These are phyloP conservation scores for Octodonta nipae DNA, from an alignment of 2,888 invertebrate species.

Conservation along the genomic window DNA sequence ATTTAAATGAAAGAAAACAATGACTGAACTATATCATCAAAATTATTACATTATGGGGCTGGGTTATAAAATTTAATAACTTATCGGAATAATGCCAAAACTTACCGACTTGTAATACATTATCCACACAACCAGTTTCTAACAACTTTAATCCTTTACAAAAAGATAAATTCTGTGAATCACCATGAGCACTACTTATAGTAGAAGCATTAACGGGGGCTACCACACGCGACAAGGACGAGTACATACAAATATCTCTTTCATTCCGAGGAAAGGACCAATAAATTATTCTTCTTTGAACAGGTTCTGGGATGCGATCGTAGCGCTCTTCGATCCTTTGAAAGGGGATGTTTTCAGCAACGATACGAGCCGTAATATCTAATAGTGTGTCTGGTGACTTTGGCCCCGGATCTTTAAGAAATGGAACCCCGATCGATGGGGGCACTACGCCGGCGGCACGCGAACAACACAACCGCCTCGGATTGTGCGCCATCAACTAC, in stretches of 20 bases:
- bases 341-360: slow-evolving; percentile 73
- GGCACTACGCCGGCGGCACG: slow-evolving; percentile 35
- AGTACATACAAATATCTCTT: slow-evolving; percentile 81
- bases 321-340: slow-evolving; percentile 77
- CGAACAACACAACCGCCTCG: slow-evolving; percentile 39
- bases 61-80: no score
- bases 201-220: slow-evolving; percentile 16
- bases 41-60: no score
- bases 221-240: slow-evolving; percentile 53
- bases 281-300: slow-evolving; percentile 74
- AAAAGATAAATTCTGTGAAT: slow-evolving; percentile 72
- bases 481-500: slow-evolving; percentile 33
- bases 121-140: slow-evolving; percentile 70
- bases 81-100: no score
- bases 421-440: slow-evolving; percentile 22
- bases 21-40: no score
- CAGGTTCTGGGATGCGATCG: slow-evolving; percentile 77
- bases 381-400: slow-evolving; percentile 57
- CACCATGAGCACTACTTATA: slow-evolving; percentile 35
- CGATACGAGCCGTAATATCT: slow-evolving; percentile 71
- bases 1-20: no score
- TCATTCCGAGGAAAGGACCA: slow-evolving; percentile 83
- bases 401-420: slow-evolving; percentile 30
- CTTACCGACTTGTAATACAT: slow-evolving; percentile 82
- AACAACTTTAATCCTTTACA: slow-evolving; percentile 74